A percentile compares a stretch with the other conserved stretches of the same genome.
Evolutionary conservation across 2,113 vertebrate genomes (phyloP).

Genomic region (Chascanopsetta lugubris): DNA sequence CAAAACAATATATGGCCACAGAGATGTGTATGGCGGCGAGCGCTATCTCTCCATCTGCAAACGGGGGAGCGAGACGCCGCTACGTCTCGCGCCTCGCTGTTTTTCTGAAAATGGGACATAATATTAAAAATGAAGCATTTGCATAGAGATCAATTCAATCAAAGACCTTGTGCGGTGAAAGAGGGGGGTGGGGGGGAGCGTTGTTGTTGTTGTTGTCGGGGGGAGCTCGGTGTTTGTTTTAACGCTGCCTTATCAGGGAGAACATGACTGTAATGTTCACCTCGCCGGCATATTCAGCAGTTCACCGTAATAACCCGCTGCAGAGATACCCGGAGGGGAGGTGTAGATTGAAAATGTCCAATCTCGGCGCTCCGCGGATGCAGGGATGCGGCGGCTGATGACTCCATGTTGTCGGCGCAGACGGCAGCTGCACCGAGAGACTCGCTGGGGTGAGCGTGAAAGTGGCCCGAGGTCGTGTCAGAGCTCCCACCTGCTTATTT

Average conservation of each 20-base stretch:
- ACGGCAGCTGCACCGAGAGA: constrained; percentile 49
- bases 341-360: constrained; percentile 72
- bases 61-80: constrained; percentile 34
- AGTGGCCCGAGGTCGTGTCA: constrained; percentile 16
- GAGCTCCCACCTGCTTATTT: constrained; percentile 28
- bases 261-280: constrained; percentile 76
- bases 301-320: constrained; percentile 71
- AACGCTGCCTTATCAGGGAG: constrained; percentile 67
- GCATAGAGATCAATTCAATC: constrained; percentile 77
- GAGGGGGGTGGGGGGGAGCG: background rate
- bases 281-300: constrained; percentile 66
- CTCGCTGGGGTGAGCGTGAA: constrained; percentile 22
- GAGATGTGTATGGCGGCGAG: constrained; percentile 65
- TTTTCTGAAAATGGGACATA: constrained; percentile 71
- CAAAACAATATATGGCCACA: constrained; percentile 66
- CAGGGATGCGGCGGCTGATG: constrained; percentile 46
- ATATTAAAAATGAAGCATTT: constrained; percentile 69
- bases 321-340: constrained; percentile 53
- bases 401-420: constrained; percentile 42
- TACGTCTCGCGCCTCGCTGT: constrained; percentile 45
- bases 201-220: too few species aligned
- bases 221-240: constrained; percentile 66
- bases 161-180: constrained; percentile 56
- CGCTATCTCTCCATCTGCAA: constrained; percentile 68
- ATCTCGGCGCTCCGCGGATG: constrained; percentile 55